A percentile compares a stretch with the other conserved stretches of the same genome.
These are phyloP conservation scores for Lepas anatifera DNA, from an alignment of 2,888 invertebrate species.

Conservation along the genomic window DNA sequence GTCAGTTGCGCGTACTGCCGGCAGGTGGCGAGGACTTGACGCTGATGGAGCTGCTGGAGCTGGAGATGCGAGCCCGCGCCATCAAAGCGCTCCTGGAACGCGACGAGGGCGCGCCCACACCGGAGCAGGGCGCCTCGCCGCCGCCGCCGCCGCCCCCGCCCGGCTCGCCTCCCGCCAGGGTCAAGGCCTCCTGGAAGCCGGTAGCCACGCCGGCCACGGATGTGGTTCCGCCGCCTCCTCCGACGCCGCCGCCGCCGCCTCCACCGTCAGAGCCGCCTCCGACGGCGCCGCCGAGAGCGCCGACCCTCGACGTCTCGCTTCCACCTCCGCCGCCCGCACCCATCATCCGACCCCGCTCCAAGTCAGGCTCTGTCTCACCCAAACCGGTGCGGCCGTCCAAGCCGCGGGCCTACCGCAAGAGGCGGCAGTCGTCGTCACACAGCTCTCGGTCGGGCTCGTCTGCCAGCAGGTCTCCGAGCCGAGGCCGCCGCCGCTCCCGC, in stretches of 20 bases:
- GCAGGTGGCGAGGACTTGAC: conserved; percentile 1
- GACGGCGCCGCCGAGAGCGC: not conserved
- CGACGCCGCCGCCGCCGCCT: too few species aligned
- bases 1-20: too few species aligned
- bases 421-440: not conserved
- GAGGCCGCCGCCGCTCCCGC: not conserved
- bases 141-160: conserved; percentile 10
- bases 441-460: not conserved
- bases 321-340: not conserved
- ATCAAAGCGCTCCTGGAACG: conserved; percentile 37
- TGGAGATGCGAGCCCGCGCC: conserved; percentile 39
- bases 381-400: too few species aligned
- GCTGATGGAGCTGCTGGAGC: conserved; percentile 36
- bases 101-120: conserved; percentile 24
- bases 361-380: too few species aligned
- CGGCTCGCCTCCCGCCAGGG: not conserved
- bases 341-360: not conserved
- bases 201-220: too few species aligned
- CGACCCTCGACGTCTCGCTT: not conserved
- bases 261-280: too few species aligned
- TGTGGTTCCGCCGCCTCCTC: too few species aligned
- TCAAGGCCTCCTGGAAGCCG: too few species aligned
- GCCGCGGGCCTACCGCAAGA: not conserved
- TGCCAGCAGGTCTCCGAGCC: too few species aligned
- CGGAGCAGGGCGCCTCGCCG: not conserved